These are phyloP conservation scores for Petrolisthes cinctipes DNA, from an alignment of 2,888 invertebrate genomes.

Conservation along the genomic window DNA sequence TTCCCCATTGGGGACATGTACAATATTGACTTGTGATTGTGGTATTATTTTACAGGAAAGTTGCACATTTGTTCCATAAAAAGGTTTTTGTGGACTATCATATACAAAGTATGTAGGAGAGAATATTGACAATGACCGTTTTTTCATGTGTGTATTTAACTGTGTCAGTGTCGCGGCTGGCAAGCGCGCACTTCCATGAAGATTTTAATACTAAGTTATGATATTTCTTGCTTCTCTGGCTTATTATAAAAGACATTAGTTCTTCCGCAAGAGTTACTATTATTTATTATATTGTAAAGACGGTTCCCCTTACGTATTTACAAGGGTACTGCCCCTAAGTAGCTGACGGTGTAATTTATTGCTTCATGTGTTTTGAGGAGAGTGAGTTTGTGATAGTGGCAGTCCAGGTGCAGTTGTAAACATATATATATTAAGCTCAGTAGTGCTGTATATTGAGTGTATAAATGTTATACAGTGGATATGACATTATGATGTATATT, in stretches of 20 bases:
- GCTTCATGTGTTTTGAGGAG: conserved; percentile 13
- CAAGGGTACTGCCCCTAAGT: conserved; percentile 22
- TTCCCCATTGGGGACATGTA: too few relatives aligned
- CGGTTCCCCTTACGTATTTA: not conserved
- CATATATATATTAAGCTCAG: conserved; percentile 13
- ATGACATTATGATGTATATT: conserved; percentile 21
- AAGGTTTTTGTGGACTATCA: too few relatives aligned
- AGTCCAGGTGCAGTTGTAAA: conserved; percentile 31
- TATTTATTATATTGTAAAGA: conserved; percentile 35
- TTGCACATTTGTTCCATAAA: too few relatives aligned
- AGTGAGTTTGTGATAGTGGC: conserved; percentile 35
- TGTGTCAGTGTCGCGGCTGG: not conserved
- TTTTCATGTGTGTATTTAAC: not conserved
- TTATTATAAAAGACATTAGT: conserved; percentile 45
- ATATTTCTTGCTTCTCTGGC: conserved; percentile 17
- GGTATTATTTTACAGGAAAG: too few relatives aligned
- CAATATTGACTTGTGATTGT: too few relatives aligned
- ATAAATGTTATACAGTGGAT: conserved; percentile 24
- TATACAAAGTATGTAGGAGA: too few relatives aligned
- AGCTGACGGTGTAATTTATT: conserved; percentile 31
- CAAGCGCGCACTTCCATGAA: conserved; percentile 8
- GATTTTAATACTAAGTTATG: not conserved
- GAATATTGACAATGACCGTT: too few relatives aligned
- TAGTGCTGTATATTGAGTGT: conserved; percentile 27
- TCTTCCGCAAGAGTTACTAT: conserved; percentile 26